Percentiles rank a stretch among this genome's conserved stretches.
Evolutionary conservation across 2,797 vertebrate species (phyloP).

Genomic region (Sebastes jordani): DNA sequence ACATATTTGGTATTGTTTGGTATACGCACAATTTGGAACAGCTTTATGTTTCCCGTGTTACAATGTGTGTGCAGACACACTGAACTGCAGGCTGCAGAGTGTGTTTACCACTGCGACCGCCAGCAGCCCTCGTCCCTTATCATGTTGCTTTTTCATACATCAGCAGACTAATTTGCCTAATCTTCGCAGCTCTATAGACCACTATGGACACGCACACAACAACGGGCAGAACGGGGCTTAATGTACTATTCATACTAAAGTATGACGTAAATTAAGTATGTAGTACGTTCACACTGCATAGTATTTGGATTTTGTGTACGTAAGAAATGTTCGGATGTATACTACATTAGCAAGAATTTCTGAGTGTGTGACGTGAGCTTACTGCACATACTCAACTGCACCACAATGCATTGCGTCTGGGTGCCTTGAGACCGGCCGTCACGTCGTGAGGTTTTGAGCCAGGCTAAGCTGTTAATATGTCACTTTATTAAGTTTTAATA

Average conservation of each 20-base stretch:
- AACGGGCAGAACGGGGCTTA: too few species aligned
- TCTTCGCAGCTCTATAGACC: accelerated
- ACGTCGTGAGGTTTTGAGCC: not conserved
- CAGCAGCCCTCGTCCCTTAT: too few species aligned
- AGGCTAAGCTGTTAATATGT: not conserved
- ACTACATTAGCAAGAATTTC: not conserved
- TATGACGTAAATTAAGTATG: not conserved
- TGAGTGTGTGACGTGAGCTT: not conserved
- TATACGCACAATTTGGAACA: too few species aligned
- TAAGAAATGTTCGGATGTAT: not conserved
- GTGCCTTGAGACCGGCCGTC: not conserved
- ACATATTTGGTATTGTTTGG: too few species aligned
- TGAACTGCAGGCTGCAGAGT: too few species aligned
- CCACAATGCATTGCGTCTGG: too few species aligned
- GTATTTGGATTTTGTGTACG: not conserved
- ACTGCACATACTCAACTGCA: not conserved
- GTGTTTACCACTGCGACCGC: too few species aligned
- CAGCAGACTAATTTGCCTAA: too few species aligned
- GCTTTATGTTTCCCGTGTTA: too few species aligned
- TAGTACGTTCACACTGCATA: not conserved
- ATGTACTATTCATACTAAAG: not conserved
- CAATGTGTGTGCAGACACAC: too few species aligned
- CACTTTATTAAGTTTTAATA: not conserved
- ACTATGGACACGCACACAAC: too few species aligned
- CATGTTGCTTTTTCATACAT: too few species aligned